Evolutionary conservation across 2,797 vertebrate genomes (phyloP).

Genomic region (Decapterus maruadsi): DNA sequence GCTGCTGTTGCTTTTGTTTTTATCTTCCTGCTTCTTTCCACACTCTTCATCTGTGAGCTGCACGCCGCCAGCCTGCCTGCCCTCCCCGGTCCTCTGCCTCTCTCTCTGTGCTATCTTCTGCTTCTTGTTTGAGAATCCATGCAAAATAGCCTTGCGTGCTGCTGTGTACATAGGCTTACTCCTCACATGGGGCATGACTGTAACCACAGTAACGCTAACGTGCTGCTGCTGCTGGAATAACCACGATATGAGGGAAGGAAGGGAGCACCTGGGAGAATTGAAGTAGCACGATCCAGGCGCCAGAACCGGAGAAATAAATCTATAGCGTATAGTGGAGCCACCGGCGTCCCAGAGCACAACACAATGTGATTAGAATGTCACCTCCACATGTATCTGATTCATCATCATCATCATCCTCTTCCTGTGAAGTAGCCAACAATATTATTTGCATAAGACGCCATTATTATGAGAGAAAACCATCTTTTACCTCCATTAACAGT

Average conservation of each 20-base stretch:
- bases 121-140: constrained; percentile 57
- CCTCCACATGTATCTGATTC: neutral
- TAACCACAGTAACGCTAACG: constrained; percentile 78
- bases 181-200: constrained; percentile 62
- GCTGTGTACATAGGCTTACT: constrained; percentile 39
- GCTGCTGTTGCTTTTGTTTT: constrained; percentile 49
- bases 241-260: constrained; percentile 47
- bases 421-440: too few relatives aligned
- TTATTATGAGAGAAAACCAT: neutral
- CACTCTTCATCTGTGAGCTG: constrained; percentile 23
- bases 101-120: neutral
- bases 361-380: neutral
- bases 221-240: constrained; percentile 52
- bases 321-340: too few relatives aligned
- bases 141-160: constrained; percentile 55
- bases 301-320: constrained; percentile 11
- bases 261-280: constrained; percentile 46
- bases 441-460: too few relatives aligned
- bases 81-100: neutral
- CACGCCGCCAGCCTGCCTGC: neutral
- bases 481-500: too few relatives aligned
- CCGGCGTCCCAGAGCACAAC: constrained; percentile 15
- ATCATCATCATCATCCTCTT: constrained; percentile 8
- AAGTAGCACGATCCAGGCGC: constrained; percentile 38
- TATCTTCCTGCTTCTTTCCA: constrained; percentile 28